Conservation (phyloP, 1,140 invertebrate species). For the Vanessa tameamea region DNA sequence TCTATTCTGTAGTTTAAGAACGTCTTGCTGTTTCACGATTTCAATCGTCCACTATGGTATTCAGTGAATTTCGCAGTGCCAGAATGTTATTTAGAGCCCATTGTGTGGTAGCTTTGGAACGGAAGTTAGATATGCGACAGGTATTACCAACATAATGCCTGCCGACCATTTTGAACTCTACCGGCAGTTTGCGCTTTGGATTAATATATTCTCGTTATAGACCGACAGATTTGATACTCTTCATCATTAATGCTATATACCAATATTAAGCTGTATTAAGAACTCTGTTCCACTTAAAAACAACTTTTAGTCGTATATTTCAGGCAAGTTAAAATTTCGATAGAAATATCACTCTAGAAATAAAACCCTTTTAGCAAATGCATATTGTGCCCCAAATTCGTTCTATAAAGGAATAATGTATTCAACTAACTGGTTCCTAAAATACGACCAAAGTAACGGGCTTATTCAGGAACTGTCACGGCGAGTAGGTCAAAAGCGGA, state of each 20-base stretch:
- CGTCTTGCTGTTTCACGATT: constrained; percentile 31
- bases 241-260: background rate
- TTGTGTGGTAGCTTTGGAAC: constrained; percentile 48
- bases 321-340: background rate
- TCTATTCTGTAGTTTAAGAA: constrained; percentile 28
- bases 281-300: background rate
- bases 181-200: constrained; percentile 36
- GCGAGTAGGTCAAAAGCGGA: constrained; percentile 58
- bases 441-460: constrained; percentile 41
- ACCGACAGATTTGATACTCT: constrained; percentile 16
- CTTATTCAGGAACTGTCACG: constrained; percentile 58
- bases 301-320: background rate
- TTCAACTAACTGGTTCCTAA: constrained; percentile 36
- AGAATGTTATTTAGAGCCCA: constrained; percentile 50
- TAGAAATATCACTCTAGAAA: background rate
- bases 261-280: background rate
- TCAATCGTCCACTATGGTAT: constrained; percentile 41
- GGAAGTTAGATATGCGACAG: constrained; percentile 52
- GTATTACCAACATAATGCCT: constrained; percentile 45
- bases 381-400: constrained; percentile 13
- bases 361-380: constrained; percentile 20
- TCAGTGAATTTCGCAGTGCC: constrained; percentile 45
- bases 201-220: constrained; percentile 36
- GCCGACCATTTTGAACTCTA: constrained; percentile 40
- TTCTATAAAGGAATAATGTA: constrained; percentile 42